A percentile compares a stretch with the other conserved stretches of the same genome.
phyloP scores from a whole-genome alignment of 2,888 invertebrate genomes.

The Patella ulyssiponensis region DNA sequence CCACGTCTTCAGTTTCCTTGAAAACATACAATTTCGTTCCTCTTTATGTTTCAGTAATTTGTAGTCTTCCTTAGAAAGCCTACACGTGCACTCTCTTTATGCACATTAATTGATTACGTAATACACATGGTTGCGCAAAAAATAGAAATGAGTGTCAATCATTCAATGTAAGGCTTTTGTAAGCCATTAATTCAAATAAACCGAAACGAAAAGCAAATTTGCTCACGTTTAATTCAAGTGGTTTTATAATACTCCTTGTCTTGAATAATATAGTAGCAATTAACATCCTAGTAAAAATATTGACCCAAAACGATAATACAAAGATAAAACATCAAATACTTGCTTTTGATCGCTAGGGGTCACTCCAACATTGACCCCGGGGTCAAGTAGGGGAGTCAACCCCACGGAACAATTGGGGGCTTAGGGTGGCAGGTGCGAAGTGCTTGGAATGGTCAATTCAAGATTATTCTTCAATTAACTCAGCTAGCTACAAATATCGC shows the following conservation, averaged over 20 bases:
- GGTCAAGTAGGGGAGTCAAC: slow-evolving; percentile 4
- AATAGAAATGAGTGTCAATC: too few species aligned
- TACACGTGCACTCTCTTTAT: neutral
- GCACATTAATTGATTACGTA: neutral
- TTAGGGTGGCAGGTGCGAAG: slow-evolving; percentile 1
- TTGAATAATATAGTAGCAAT: slow-evolving; percentile 1
- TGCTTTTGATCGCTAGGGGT: neutral
- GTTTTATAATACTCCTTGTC: neutral
- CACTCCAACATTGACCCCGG: neutral
- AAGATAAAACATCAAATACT: slow-evolving; percentile 8
- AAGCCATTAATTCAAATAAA: neutral
- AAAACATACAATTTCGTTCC: too few species aligned
- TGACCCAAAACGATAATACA: neutral
- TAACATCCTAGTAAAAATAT: neutral
- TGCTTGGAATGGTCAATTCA: neutral
- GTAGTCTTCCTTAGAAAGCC: too few species aligned
- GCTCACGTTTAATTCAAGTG: slow-evolving; percentile 6
- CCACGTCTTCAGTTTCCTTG: too few species aligned
- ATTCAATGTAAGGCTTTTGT: too few species aligned
- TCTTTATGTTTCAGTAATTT: too few species aligned
- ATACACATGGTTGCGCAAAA: neutral
- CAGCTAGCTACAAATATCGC: slow-evolving; percentile 2
- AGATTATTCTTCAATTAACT: slow-evolving; percentile 9
- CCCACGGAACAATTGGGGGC: neutral
- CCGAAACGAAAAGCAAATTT: slow-evolving; percentile 9